These are phyloP conservation scores for Microchirus variegatus DNA, from an alignment of 2,797 vertebrate species.

Conservation along the genomic window DNA sequence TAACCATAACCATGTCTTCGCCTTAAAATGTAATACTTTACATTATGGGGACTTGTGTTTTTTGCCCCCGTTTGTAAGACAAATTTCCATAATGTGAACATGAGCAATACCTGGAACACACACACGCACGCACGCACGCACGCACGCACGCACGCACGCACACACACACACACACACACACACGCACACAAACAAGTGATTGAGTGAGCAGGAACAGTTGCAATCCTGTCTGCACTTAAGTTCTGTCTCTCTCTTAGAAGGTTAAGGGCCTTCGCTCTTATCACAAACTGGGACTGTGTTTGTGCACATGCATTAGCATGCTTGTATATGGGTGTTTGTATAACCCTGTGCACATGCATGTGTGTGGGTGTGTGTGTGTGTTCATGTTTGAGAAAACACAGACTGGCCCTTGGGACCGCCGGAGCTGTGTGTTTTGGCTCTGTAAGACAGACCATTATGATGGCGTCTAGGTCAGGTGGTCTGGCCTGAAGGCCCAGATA, in stretches of 20 bases:
- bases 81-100: too few relatives aligned
- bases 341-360: conserved; percentile 28
- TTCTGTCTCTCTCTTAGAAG: conserved; percentile 50
- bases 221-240: conserved; percentile 55
- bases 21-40: too few relatives aligned
- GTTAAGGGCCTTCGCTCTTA: conserved; percentile 61
- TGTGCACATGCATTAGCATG: conserved; percentile 33
- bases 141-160: too few relatives aligned
- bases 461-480: conserved; percentile 64
- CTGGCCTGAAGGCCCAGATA: conserved; percentile 49
- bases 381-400: conserved; percentile 71
- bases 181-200: conserved; percentile 21
- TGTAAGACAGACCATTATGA: conserved; percentile 61
- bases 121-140: too few relatives aligned
- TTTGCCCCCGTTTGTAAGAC: too few relatives aligned
- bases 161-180: too few relatives aligned
- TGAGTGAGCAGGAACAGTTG: conserved; percentile 37
- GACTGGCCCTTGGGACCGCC: conserved; percentile 63
- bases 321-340: conserved; percentile 40
- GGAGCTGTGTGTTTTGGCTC: conserved; percentile 71
- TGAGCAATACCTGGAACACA: too few relatives aligned
- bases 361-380: conserved; percentile 30
- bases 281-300: conserved; percentile 52
- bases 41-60: too few relatives aligned
- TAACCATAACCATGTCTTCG: too few relatives aligned